These are phyloP conservation scores for Syngnathus rostellatus DNA, from an alignment of 2,797 vertebrate genomes.

Conservation along the genomic window DNA sequence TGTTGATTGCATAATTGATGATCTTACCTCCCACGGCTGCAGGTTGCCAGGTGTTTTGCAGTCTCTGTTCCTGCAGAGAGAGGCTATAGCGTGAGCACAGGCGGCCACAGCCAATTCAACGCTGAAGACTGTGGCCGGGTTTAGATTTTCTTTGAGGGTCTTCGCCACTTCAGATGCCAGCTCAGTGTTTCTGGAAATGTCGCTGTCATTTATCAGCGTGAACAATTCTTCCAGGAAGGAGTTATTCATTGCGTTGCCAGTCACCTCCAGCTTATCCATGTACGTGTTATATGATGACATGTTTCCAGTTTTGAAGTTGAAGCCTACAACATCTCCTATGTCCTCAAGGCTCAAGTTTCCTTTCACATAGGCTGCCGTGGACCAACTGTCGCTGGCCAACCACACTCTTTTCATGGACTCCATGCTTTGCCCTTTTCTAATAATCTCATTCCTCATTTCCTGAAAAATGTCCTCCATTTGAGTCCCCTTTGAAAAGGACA, in stretches of 20 bases:
- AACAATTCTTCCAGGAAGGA: slow-evolving; percentile 56
- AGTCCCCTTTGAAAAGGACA: slow-evolving; percentile 74
- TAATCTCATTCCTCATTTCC: slow-evolving; percentile 52
- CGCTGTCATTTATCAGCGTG: slow-evolving; percentile 4
- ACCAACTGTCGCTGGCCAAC: slow-evolving; percentile 86
- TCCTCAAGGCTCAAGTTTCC: slow-evolving; percentile 60
- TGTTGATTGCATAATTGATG: too few relatives aligned
- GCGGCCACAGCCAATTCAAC: slow-evolving; percentile 76
- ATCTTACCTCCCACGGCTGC: slow-evolving; percentile 75
- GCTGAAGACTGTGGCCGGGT: slow-evolving; percentile 62
- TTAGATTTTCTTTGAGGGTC: slow-evolving; percentile 32
- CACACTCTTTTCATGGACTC: slow-evolving; percentile 71
- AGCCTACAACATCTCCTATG: slow-evolving; percentile 77
- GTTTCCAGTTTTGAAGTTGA: slow-evolving; percentile 76
- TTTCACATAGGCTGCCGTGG: slow-evolving; percentile 58
- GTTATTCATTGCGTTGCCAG: slow-evolving; percentile 49
- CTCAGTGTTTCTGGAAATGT: background rate
- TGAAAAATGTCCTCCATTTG: slow-evolving; percentile 70
- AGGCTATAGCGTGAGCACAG: slow-evolving; percentile 69
- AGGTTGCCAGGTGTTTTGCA: slow-evolving; percentile 64
- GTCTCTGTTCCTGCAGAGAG: slow-evolving; percentile 62
- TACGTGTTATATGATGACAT: slow-evolving; percentile 66
- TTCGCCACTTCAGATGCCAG: slow-evolving; percentile 9
- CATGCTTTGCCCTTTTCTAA: slow-evolving; percentile 45
- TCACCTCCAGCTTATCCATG: slow-evolving; percentile 56